These are phyloP conservation scores for Caenorhabditis virilis DNA, from an alignment of 2,888 invertebrate genomes.

Conservation along the genomic window DNA sequence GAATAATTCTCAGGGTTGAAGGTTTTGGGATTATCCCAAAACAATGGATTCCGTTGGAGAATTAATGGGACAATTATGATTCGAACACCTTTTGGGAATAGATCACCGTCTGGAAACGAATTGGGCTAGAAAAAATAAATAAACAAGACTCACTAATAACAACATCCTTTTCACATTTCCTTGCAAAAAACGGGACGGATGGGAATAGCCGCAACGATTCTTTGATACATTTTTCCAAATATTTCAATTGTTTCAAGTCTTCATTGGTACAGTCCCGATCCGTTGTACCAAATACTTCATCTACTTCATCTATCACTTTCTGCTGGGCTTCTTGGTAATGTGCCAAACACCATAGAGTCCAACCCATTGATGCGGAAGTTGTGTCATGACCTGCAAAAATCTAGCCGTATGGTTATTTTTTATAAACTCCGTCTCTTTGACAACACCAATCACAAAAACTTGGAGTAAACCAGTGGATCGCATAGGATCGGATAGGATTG, in stretches of 20 bases:
- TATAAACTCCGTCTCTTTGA: too few species aligned
- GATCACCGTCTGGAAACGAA: conserved; percentile 29
- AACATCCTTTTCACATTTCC: conserved; percentile 63
- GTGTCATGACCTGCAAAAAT: conserved; percentile 70
- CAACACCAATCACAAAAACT: too few species aligned
- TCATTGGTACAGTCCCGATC: conserved; percentile 64
- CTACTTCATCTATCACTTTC: conserved; percentile 66
- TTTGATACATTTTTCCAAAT: conserved; percentile 56
- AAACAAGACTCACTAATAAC: conserved; percentile 34
- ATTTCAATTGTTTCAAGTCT: conserved; percentile 56
- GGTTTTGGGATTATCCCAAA: conserved; percentile 68
- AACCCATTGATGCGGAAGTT: conserved; percentile 70
- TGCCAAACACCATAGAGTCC: conserved; percentile 70
- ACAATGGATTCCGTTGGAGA: conserved; percentile 66
- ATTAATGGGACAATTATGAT: conserved; percentile 41
- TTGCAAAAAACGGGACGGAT: conserved; percentile 51
- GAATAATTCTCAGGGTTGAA: conserved; percentile 70
- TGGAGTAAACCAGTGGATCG: too few species aligned
- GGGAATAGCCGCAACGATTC: conserved; percentile 56
- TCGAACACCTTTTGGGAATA: conserved; percentile 62
- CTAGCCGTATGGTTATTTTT: background rate
- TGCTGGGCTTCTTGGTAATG: conserved; percentile 69
- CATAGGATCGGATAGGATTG: too few species aligned
- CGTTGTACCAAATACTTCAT: conserved; percentile 63
- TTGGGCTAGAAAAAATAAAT: background rate